Evolutionary conservation across 1,140 invertebrate species (phyloP).

Genomic region (Cotesia typhae): DNA sequence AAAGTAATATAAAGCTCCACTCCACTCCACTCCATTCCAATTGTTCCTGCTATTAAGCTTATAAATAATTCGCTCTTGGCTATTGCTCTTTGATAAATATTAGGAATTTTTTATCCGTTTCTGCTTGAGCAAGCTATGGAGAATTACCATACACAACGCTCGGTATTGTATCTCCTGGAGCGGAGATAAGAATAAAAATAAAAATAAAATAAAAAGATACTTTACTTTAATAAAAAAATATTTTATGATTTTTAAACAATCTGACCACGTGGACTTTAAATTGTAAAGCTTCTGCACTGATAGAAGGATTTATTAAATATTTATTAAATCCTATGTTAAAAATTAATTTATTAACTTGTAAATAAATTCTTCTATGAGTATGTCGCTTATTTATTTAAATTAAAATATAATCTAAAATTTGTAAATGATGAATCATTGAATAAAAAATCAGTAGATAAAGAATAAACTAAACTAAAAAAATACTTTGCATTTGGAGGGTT

Average conservation of each 20-base stretch:
- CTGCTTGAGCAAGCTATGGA: background rate
- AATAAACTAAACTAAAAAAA: slow-evolving; percentile 18
- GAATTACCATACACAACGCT: slow-evolving; percentile 33
- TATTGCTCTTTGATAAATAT: too few species aligned
- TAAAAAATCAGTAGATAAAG: background rate
- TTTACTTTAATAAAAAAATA: background rate
- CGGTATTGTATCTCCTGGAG: slow-evolving; percentile 31
- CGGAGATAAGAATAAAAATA: slow-evolving; percentile 16
- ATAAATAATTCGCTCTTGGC: too few species aligned
- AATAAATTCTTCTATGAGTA: too few species aligned
- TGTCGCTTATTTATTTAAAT: too few species aligned
- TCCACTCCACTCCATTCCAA: too few species aligned
- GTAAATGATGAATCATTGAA: too few species aligned
- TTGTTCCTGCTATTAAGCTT: too few species aligned
- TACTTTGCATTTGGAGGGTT: slow-evolving; percentile 20
- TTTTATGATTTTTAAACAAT: slow-evolving; percentile 23
- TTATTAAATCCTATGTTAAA: too few species aligned
- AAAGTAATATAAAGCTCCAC: too few species aligned
- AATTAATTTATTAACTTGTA: too few species aligned
- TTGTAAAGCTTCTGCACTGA: background rate
- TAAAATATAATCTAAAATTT: too few species aligned
- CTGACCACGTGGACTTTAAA: slow-evolving; percentile 19
- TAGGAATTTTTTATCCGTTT: background rate
- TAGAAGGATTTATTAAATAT: too few species aligned
- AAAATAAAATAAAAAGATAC: background rate